Evolutionary conservation across 2,113 vertebrate species (phyloP).

Genomic region (Crocuta crocuta): DNA sequence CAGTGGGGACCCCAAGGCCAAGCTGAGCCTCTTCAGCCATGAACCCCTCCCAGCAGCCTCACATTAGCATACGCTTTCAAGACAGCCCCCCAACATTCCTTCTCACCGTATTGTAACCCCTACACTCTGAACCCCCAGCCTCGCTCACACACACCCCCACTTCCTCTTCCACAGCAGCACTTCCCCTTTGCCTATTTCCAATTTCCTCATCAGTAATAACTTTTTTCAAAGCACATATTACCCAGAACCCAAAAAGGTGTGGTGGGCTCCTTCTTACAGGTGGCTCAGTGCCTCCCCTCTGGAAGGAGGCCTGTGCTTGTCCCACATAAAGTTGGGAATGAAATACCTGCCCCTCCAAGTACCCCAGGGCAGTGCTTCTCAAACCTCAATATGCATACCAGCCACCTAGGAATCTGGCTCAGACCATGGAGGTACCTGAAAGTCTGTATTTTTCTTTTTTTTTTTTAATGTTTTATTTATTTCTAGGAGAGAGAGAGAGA

Average conservation of each 20-base stretch:
- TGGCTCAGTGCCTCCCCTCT: too few relatives aligned
- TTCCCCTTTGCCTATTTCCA: neutral
- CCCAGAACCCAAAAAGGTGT: neutral
- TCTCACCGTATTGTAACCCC: neutral
- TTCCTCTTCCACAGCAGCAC: neutral
- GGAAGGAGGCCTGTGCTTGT: neutral
- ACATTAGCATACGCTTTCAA: neutral
- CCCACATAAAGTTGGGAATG: neutral
- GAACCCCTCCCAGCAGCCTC: neutral
- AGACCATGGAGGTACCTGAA: too few relatives aligned
- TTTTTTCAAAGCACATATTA: neutral
- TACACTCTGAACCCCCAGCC: neutral
- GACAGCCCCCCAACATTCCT: neutral
- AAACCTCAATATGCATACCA: neutral
- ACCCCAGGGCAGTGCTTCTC: neutral
- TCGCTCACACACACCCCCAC: neutral
- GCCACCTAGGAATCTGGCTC: neutral
- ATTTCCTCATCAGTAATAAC: neutral
- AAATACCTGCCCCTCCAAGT: neutral
- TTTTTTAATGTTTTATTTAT: too few relatives aligned
- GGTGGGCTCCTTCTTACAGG: neutral
- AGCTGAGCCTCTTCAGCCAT: neutral
- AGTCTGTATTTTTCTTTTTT: neutral
- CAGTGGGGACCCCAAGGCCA: neutral
- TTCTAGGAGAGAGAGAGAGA: too few relatives aligned